phyloP scores from a whole-genome alignment of 64 coral and sea anemone genomes.

The Stichodactyla helianthus region DNA sequence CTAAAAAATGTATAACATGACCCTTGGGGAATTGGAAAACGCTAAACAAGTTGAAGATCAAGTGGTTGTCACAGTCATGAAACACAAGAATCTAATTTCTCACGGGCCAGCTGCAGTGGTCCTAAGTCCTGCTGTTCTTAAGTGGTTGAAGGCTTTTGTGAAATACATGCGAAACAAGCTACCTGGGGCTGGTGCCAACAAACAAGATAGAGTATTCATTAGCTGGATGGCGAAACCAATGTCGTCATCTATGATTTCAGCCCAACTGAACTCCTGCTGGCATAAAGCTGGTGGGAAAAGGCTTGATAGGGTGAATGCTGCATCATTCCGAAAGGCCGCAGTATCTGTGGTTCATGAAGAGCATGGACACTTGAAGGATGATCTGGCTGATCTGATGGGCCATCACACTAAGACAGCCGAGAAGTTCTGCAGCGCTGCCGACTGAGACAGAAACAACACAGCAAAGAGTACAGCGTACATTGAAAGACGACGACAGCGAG shows the following conservation, averaged over 20 bases:
- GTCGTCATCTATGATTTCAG: conserved; percentile 14
- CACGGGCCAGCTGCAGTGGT: conserved; percentile 4
- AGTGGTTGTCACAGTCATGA: conserved; percentile 41
- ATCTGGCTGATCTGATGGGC: conserved; percentile 59
- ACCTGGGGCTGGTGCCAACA: no score
- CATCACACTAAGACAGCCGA: conserved; percentile 60
- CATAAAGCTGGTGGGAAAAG: background rate
- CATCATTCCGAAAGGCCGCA: conserved; percentile 18
- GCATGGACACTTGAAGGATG: conserved; percentile 45
- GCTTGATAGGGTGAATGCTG: conserved; percentile 25
- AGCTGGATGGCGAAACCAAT: conserved; percentile 22
- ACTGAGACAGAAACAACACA: background rate
- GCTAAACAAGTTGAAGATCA: background rate
- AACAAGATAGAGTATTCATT: background rate
- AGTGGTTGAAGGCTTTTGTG: no score
- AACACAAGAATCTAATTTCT: conserved; percentile 56
- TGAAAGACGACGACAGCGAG: background rate
- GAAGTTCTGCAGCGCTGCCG: conserved; percentile 36
- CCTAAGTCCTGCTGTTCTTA: no score
- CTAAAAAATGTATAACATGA: no score
- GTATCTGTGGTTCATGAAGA: conserved; percentile 8
- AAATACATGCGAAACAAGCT: no score
- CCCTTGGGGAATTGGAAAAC: no score
- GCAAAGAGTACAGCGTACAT: background rate
- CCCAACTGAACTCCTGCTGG: no score